Evolutionary conservation across 2,113 vertebrate genomes (phyloP), one percentile per base, ranked within the genome.

Genomic region (Willisornis vidua): DNA sequence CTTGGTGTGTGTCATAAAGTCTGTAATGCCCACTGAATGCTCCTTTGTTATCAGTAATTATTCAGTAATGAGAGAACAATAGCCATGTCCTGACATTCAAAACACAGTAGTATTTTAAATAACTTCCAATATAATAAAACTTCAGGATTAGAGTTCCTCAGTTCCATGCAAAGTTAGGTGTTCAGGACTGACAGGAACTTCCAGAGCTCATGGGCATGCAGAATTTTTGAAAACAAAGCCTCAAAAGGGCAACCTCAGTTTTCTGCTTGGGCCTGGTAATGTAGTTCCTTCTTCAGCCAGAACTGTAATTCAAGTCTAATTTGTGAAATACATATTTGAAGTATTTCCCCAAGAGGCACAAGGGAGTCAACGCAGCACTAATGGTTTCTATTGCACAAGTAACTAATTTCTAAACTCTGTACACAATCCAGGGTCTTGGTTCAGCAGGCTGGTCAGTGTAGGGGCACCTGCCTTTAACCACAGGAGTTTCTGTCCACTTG

Each of bases 41-140:
- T 91, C 59, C 51, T 66, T 85, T 96, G 54, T 79, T 94, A 83
- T 89, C 90, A 79, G 46, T 51, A 91, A 35, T 80, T 90, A 66
- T 39, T 89, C 55, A 62, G 17, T 59, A 74, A 89, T 45, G 63
- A 43, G 66, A 87, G 58, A 65, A 85, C 37, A 89, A 46, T 25
- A 58, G 18, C 1, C 4, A 39, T 83, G 55, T 43, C 54, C 85
- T 77, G 63, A 39, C 63, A 31, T 59, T 93, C 35, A 83, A 93
- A 91, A 43, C 29, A 70, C 26, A 79, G n/a, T 87, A 58, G 7
- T 72, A 28, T 79, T 85, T 87, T 46, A 79, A 70, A 51, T 89
- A 16, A 85, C 78, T 91, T 73, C 45, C 62, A 55, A 3, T 66
- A 22, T 43, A 86, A 54, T 65, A 73, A 82, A 85, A 73, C 10